These are phyloP conservation scores for Folsomia candida DNA, from an alignment of 2,888 invertebrate species.

Conservation along the genomic window DNA sequence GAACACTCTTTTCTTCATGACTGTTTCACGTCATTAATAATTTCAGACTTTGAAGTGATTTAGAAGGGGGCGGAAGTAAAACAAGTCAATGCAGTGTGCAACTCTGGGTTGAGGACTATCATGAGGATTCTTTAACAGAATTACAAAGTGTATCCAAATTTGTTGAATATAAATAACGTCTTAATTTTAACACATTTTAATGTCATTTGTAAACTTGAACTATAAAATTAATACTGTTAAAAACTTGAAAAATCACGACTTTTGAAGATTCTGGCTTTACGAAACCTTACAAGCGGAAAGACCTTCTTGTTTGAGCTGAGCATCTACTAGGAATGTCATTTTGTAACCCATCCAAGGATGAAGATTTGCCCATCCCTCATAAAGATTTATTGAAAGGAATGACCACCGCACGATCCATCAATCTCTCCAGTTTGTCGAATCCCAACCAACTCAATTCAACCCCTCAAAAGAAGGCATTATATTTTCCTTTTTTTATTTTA, in stretches of 20 bases:
- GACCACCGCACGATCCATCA: slow-evolving; percentile 15
- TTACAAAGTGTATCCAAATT: no score
- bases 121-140: background rate
- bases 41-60: background rate
- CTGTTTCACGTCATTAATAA: slow-evolving; percentile 4
- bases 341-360: background rate
- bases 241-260: no score
- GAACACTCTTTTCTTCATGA: background rate
- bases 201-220: background rate
- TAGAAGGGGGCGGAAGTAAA: background rate
- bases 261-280: background rate
- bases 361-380: slow-evolving; percentile 11
- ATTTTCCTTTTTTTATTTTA: background rate
- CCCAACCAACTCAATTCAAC: slow-evolving; percentile 7
- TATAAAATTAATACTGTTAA: background rate
- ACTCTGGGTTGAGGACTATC: background rate
- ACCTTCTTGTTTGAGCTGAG: background rate
- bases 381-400: slow-evolving; percentile 16
- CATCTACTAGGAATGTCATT: background rate
- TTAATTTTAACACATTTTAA: background rate
- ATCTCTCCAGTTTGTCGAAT: slow-evolving; percentile 7
- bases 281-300: background rate
- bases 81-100: background rate
- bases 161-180: no score
- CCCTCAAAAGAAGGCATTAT: background rate